Evolutionary conservation across 2,888 invertebrate genomes (phyloP).

Genomic region (Drosophila macrothrix): DNA sequence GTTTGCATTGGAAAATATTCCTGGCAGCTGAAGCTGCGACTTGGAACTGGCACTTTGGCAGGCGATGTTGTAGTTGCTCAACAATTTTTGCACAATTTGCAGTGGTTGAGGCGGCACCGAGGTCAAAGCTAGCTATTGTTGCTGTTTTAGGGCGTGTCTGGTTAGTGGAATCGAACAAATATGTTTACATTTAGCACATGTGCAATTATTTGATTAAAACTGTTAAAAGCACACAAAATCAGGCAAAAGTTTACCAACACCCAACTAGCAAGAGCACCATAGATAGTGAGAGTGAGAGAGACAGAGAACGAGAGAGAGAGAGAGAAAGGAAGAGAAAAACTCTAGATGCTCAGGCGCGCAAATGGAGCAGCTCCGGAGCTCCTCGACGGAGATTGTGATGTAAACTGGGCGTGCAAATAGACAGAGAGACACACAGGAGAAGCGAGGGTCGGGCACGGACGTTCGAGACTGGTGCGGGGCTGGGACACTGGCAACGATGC

Average conservation of each 20-base stretch:
- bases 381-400: constrained; percentile 70
- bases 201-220: constrained; percentile 84
- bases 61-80: constrained; percentile 37
- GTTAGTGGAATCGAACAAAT: constrained; percentile 84
- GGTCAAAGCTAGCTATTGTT: constrained; percentile 38
- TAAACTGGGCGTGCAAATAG: constrained; percentile 79
- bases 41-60: constrained; percentile 36
- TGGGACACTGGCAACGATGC: constrained; percentile 12
- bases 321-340: constrained; percentile 6
- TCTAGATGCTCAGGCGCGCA: constrained; percentile 48
- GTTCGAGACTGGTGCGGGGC: not conserved
- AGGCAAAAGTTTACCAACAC: constrained; percentile 79
- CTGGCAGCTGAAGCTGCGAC: constrained; percentile 58
- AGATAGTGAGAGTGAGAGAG: constrained; percentile 8
- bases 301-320: constrained; percentile 3
- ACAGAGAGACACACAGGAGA: constrained; percentile 31
- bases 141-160: constrained; percentile 66
- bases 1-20: constrained; percentile 84
- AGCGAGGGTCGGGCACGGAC: constrained; percentile 2
- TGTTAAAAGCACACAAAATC: constrained; percentile 83
- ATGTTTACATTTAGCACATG: constrained; percentile 84
- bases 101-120: constrained; percentile 46
- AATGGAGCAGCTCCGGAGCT: constrained; percentile 67
- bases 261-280: constrained; percentile 26
- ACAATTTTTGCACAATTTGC: constrained; percentile 74